These are phyloP conservation scores for Bucco capensis DNA, from an alignment of 2,113 vertebrate species.

Conservation along the genomic window DNA sequence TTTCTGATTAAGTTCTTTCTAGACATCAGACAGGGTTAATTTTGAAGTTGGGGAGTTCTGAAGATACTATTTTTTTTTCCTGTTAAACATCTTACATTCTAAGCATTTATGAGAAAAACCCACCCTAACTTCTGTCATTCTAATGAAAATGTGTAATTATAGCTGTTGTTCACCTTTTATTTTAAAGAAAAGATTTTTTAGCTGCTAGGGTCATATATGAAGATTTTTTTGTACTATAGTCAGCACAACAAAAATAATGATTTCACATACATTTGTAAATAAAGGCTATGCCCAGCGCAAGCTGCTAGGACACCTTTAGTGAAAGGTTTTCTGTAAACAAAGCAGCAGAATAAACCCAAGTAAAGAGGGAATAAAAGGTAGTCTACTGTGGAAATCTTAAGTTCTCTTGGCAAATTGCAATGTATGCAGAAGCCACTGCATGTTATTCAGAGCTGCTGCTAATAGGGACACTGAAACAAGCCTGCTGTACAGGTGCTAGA, in stretches of 20 bases:
- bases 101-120: neutral
- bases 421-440: neutral
- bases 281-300: conserved; percentile 5
- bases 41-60: neutral
- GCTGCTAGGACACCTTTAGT: neutral
- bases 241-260: neutral
- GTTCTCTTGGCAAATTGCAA: neutral
- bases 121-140: neutral
- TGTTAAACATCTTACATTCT: neutral
- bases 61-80: neutral
- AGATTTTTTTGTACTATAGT: neutral
- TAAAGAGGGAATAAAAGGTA: neutral
- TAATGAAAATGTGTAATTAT: neutral
- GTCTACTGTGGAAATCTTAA: neutral
- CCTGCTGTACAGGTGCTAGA: conserved; percentile 1
- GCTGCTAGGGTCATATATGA: neutral
- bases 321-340: conserved; percentile 28
- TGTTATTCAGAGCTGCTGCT: neutral
- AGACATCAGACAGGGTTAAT: neutral
- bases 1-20: neutral
- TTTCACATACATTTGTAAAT: conserved; percentile 32
- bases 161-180: neutral
- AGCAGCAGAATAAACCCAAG: conserved; percentile 2
- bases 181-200: neutral
- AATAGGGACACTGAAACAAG: conserved; percentile 20